phyloP scores from a whole-genome alignment of 2,113 vertebrate species.

The Tragulus kanchil region DNA sequence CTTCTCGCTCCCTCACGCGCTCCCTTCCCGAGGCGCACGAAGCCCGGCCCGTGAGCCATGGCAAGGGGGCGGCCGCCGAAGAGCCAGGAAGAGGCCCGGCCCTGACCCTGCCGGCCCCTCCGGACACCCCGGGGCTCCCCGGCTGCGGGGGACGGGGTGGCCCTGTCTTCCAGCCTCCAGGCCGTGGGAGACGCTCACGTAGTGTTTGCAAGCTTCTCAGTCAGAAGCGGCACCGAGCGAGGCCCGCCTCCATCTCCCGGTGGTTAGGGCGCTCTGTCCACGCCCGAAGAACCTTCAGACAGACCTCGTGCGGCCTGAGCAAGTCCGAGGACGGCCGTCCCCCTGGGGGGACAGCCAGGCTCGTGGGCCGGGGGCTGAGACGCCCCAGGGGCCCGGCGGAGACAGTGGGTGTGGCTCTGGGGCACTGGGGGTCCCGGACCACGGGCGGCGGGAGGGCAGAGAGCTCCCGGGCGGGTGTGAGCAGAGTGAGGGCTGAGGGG shows the following conservation, averaged over 20 bases:
- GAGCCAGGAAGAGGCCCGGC: background rate
- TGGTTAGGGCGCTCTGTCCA: background rate
- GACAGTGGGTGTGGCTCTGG: background rate
- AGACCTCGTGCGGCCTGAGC: background rate
- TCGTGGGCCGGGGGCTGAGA: background rate
- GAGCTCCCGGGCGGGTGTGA: background rate
- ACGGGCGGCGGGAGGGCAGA: background rate
- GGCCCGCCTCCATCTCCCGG: background rate
- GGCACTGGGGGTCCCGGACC: background rate
- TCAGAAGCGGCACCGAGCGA: rapidly evolving
- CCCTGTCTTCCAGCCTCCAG: background rate
- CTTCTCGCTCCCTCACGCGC: background rate
- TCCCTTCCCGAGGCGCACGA: background rate
- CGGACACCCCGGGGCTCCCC: too few species aligned
- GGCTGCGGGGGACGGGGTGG: too few species aligned
- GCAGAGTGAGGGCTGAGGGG: background rate
- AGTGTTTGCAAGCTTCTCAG: background rate
- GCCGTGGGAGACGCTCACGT: background rate
- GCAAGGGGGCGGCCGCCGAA: background rate
- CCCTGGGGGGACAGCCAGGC: rapidly evolving
- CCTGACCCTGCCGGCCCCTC: background rate
- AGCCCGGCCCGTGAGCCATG: rapidly evolving
- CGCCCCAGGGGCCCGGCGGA: background rate
- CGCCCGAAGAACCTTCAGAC: background rate
- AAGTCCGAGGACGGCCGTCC: too few species aligned